A percentile compares a stretch with the other conserved stretches of the same genome.
Evolutionary conservation across 2,797 vertebrate species (phyloP).

Genomic region (Catostomus latipinnis): DNA sequence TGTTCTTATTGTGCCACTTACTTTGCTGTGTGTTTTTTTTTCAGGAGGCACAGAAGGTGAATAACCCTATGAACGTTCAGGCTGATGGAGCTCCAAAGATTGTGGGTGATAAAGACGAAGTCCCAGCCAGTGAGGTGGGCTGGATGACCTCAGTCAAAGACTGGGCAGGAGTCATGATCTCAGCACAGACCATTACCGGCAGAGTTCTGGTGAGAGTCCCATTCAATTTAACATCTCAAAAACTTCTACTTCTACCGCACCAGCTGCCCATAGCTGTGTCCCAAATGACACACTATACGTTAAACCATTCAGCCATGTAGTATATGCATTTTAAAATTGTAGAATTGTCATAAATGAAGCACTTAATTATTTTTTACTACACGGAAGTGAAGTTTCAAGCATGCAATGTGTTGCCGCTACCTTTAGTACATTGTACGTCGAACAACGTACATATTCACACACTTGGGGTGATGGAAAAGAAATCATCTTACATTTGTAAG

Average conservation of each 20-base stretch:
- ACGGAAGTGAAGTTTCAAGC: too few species aligned
- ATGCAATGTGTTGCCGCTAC: too few species aligned
- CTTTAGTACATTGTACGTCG: too few species aligned
- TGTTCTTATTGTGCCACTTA: constrained; percentile 27
- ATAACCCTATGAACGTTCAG: constrained; percentile 81
- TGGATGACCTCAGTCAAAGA: constrained; percentile 99
- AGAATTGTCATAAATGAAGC: too few species aligned
- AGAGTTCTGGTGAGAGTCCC: constrained; percentile 93
- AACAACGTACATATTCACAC: too few species aligned
- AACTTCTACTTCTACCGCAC: neutral
- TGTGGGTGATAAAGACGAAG: constrained; percentile 90
- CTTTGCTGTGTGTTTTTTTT: constrained; percentile 35
- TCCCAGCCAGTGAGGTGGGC: constrained; percentile 89
- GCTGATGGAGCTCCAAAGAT: constrained; percentile 84
- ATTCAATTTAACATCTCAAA: neutral
- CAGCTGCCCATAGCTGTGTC: neutral
- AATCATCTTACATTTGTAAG: too few species aligned
- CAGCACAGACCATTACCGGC: constrained; percentile 97
- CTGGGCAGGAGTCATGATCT: constrained; percentile 99
- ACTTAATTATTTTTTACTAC: too few species aligned
- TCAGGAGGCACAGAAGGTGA: constrained; percentile 95
- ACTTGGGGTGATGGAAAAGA: too few species aligned
- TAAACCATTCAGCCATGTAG: too few species aligned
- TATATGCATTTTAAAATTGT: too few species aligned
- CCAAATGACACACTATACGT: too few species aligned